phyloP scores from a whole-genome alignment of 2,888 invertebrate genomes.

The Entomobrya proxima region DNA sequence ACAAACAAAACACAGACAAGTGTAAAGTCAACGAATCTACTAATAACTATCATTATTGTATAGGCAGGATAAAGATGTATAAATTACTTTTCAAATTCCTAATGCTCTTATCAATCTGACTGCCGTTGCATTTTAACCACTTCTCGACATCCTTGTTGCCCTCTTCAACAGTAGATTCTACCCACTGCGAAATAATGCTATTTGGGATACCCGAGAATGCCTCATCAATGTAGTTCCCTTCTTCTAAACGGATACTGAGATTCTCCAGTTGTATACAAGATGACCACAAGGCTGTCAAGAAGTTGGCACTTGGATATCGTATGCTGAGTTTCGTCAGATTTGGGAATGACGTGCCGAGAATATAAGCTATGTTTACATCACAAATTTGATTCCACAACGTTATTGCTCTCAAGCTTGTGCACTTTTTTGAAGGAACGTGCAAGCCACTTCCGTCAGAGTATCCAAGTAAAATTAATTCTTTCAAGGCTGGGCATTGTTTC shows the following conservation, averaged over 20 bases:
- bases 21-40: not conserved
- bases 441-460: not conserved
- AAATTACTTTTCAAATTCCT: constrained; percentile 39
- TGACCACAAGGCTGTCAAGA: constrained; percentile 20
- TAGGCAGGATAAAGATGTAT: too few species aligned
- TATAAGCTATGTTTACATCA: not conserved
- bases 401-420: not conserved
- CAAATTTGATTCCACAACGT: constrained; percentile 2
- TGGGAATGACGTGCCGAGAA: not conserved
- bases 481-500: constrained; percentile 20
- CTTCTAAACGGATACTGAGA: not conserved
- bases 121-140: not conserved
- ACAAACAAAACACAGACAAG: not conserved
- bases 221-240: constrained; percentile 27
- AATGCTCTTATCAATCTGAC: not conserved
- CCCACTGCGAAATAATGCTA: not conserved
- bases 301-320: not conserved
- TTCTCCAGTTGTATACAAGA: not conserved
- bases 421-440: not conserved
- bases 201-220: not conserved
- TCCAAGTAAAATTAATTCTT: constrained; percentile 6
- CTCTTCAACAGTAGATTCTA: not conserved
- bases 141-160: not conserved
- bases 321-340: constrained; percentile 35
- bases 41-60: not conserved